Evolutionary conservation across 2,888 invertebrate species (phyloP).

Genomic region (Aphodius granarius): DNA sequence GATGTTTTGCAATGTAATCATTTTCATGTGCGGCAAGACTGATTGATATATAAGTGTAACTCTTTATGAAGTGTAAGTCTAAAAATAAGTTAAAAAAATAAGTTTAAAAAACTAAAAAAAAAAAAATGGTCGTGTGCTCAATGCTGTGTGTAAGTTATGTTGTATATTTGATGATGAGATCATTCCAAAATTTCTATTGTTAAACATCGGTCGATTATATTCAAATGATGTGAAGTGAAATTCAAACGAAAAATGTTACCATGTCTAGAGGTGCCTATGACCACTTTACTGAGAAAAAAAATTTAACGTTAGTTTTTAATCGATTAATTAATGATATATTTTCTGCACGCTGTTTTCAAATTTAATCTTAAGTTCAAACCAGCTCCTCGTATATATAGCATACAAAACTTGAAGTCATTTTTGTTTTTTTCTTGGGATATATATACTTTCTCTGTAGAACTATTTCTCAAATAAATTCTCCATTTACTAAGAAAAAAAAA

Average conservation of each 20-base stretch:
- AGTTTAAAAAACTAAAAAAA: constrained; percentile 27
- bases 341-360: constrained; percentile 38
- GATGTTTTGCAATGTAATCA: constrained; percentile 45
- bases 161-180: constrained; percentile 30
- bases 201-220: constrained; percentile 42
- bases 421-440: constrained; percentile 30
- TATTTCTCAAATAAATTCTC: constrained; percentile 37
- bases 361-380: constrained; percentile 23
- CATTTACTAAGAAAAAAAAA: constrained; percentile 20
- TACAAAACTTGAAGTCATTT: constrained; percentile 25
- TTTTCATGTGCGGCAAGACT: constrained; percentile 40
- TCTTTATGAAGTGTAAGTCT: no score
- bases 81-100: constrained; percentile 22
- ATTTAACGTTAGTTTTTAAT: constrained; percentile 29
- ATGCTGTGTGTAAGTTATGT: constrained; percentile 45
- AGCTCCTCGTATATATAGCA: constrained; percentile 23
- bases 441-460: constrained; percentile 38
- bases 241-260: constrained; percentile 47
- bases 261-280: constrained; percentile 48
- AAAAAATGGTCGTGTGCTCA: constrained; percentile 38
- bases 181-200: constrained; percentile 42
- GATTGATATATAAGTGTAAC: constrained; percentile 30
- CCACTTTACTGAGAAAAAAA: constrained; percentile 33
- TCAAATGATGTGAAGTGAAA: neutral
- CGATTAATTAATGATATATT: constrained; percentile 18